These are phyloP conservation scores for Cyclopterus lumpus DNA, from an alignment of 2,797 vertebrate species.

Conservation along the genomic window DNA sequence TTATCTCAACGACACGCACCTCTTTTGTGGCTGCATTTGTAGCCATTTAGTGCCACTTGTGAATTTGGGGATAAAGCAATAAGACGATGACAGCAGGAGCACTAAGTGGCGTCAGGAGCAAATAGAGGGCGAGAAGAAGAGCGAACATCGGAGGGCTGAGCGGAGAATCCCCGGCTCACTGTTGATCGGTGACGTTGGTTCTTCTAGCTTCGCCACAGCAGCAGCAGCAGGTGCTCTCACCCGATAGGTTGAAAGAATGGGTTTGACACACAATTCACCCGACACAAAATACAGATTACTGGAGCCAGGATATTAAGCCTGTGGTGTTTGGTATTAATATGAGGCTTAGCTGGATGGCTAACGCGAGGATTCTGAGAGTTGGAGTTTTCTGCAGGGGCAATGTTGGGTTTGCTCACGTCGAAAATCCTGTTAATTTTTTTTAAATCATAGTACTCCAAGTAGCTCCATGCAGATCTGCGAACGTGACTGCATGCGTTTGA, in stretches of 20 bases:
- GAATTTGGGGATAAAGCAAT: slow-evolving; percentile 22
- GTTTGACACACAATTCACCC: slow-evolving; percentile 25
- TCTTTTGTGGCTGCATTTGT: too few relatives aligned
- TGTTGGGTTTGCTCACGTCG: slow-evolving; percentile 12
- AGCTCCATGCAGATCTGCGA: not conserved
- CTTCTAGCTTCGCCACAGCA: slow-evolving; percentile 21
- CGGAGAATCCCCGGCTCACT: slow-evolving; percentile 25
- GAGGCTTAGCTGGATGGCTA: slow-evolving; percentile 38
- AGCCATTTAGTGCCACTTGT: slow-evolving; percentile 4
- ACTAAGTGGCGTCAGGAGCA: slow-evolving; percentile 3
- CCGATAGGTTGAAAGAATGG: slow-evolving; percentile 22
- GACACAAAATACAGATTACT: slow-evolving; percentile 45
- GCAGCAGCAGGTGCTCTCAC: slow-evolving; percentile 68
- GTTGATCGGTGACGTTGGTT: slow-evolving; percentile 33
- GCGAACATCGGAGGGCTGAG: slow-evolving; percentile 3
- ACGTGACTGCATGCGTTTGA: not conserved
- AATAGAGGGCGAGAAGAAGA: slow-evolving; percentile 3
- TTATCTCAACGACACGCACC: too few relatives aligned
- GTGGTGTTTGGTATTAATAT: slow-evolving; percentile 38
- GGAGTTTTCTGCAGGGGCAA: slow-evolving; percentile 6
- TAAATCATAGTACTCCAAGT: not conserved
- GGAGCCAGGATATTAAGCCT: slow-evolving; percentile 42
- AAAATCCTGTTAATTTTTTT: slow-evolving; percentile 30
- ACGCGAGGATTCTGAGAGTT: slow-evolving; percentile 21
- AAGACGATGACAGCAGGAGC: slow-evolving; percentile 20